Base-by-base conservation (phyloP, 2,797 vertebrate species). In the Enteromius anoplus region DNA sequence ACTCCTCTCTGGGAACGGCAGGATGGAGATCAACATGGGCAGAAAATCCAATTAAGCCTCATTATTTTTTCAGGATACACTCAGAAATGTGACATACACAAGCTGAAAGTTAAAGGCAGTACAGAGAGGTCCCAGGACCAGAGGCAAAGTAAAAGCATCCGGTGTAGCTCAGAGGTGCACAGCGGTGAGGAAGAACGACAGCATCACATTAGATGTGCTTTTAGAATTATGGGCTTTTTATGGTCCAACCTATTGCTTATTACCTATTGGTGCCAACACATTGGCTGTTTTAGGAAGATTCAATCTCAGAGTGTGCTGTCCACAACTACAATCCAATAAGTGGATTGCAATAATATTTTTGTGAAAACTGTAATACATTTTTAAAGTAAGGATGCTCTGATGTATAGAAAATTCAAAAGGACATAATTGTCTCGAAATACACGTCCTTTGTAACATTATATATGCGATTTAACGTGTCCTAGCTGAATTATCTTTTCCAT, bases 41-140 rank as follows among this genome's bases (percentile, higher is more conserved):
- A 86, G 80, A 84, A 86, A 89, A 91, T 87, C 51, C 66, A 85
- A 88, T 87, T 87, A 84, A 77, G 75, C 53, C n/a, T 55, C 51
- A 82, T 83, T 88, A 87, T 84, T 88, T 78, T 23, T 49, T 21
- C n/a, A 80, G 55, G 23, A 86, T 79, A 85, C 76, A 51, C 73
- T 78, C 40, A 79, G 84, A 69, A 55, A 77, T 14, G 47, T 34
- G 75, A 82, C 64, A 77, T 60, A 85, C 83, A 72, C 37, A 66
- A 86, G 73, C 71, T 62, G 68, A 47, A 64, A 79, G 73, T 84
- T 81, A 29, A 32, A 81, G 21, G n/a, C 26, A n/a, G 69, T 23
- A 40, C 19, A n/a, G 29, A 47, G 49, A 45, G n/a, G 75, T 37
- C 17, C 53, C 62, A 75, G 69, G 47, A 76, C 29, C 32, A 51